phyloP scores from a whole-genome alignment of 2,888 invertebrate species.

The Philopedon plagiatum region DNA sequence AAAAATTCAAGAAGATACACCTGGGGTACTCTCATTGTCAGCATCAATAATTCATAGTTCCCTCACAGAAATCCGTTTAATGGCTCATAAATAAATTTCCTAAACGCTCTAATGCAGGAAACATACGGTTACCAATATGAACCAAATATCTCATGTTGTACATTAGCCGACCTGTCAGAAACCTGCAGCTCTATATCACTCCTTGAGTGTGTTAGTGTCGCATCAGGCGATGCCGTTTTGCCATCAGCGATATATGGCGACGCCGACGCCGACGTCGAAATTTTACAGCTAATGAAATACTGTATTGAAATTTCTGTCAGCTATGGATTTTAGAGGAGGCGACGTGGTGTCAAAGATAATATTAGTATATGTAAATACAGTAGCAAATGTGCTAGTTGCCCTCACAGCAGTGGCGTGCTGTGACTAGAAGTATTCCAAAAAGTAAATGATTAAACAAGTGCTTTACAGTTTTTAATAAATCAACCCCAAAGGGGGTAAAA shows the following conservation, averaged over 20 bases:
- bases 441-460: too few relatives aligned
- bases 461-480: too few relatives aligned
- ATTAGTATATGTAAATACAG: too few relatives aligned
- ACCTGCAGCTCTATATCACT: conserved; percentile 8
- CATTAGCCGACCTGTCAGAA: conserved; percentile 14
- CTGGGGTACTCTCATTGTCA: too few relatives aligned
- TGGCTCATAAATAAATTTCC: conserved; percentile 1
- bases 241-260: neutral
- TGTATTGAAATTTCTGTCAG: neutral
- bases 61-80: neutral
- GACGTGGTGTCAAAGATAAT: too few relatives aligned
- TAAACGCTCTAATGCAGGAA: neutral
- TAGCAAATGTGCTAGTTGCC: too few relatives aligned
- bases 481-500: too few relatives aligned
- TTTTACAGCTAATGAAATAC: neutral
- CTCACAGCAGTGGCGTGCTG: too few relatives aligned
- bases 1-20: too few relatives aligned
- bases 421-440: too few relatives aligned
- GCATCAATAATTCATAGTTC: neutral
- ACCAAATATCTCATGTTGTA: conserved; percentile 12
- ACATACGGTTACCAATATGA: conserved; percentile 19
- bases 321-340: neutral
- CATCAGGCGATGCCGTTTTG: conserved; percentile 5
- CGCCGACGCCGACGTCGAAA: conserved; percentile 1
- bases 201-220: conserved; percentile 8